Evolutionary conservation across 2,797 vertebrate species (phyloP), one percentile per base, ranked within the genome.

Genomic region (Morelia viridis): DNA sequence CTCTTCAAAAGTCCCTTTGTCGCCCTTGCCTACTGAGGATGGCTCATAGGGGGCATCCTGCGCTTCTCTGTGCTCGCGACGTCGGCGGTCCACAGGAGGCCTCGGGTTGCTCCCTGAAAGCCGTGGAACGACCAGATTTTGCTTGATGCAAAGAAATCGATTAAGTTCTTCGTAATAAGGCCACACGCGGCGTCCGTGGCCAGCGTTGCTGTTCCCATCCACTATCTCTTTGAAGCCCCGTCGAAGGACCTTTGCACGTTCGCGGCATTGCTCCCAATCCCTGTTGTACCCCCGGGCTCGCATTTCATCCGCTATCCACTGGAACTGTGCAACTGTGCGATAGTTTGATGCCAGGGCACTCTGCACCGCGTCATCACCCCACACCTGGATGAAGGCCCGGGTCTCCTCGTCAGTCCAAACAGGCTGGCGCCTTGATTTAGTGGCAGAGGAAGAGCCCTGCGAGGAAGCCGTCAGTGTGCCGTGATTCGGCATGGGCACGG

Each of bases 241-340:
- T 5, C 92, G 92, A 10, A 92, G 92, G 85, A 88, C 92, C 50
- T 92, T 92, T 17, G 92, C 92, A 41, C 92, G 92, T n/a, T 92
- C 92, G 4, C 92, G 92, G 35, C 92, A 92, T 1, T 92, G 92
- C 68, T 92, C 92, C 92, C 92, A 92, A 31, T 92, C 92, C 85
- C 92, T 62, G 92, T 92, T 92, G 92, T 92, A 92, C 1, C 92
- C 92, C 85, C 92, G 92, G 24, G 92, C 92, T 46, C 92, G 89
- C 92, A 92, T 92, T n/a, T 92, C 92, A n/a, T 92, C 92, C 1
- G 92, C 89, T 64, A 92, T 92, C 92, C 92, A 92, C 85, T 92
- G 92, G 89, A 92, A 92, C 89, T 92, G 92, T 1, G 92, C 92
- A 3, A 92, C 92, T 0, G 92, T 92, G 58, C 92, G 92, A 22